A percentile compares a stretch with the other conserved stretches of the same genome.
These are phyloP conservation scores for Agonum fuliginosum DNA, from an alignment of 2,888 invertebrate genomes.

Conservation along the genomic window DNA sequence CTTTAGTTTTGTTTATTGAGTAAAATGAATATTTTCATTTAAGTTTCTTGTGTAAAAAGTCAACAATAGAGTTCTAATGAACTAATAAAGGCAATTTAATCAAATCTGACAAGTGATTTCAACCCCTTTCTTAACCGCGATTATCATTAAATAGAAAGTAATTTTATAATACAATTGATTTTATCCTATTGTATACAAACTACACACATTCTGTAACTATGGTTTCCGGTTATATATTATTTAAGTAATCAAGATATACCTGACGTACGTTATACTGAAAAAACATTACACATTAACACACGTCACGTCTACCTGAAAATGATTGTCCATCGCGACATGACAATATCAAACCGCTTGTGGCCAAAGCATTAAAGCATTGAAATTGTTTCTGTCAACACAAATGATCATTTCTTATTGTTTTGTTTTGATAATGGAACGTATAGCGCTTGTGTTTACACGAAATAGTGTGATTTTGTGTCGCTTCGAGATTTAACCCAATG, in stretches of 20 bases:
- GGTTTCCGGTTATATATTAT: conserved; percentile 66
- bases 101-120: not conserved
- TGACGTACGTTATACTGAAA: conserved; percentile 39
- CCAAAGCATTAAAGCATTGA: conserved; percentile 41
- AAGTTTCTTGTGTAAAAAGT: too few species aligned
- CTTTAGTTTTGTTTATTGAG: too few species aligned
- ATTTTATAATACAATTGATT: conserved; percentile 68
- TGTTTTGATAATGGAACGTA: conserved; percentile 10
- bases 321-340: conserved; percentile 45
- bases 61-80: too few species aligned
- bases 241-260: conserved; percentile 61
- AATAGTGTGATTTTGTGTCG: not conserved
- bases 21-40: too few species aligned
- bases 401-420: conserved; percentile 38
- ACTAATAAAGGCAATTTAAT: not conserved
- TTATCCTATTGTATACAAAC: conserved; percentile 69
- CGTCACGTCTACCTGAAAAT: conserved; percentile 29
- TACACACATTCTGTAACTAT: conserved; percentile 65
- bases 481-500: not conserved
- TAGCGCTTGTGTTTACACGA: not conserved
- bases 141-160: conserved; percentile 21
- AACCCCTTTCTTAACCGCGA: not conserved
- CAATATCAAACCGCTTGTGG: conserved; percentile 16
- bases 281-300: conserved; percentile 47
- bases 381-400: conserved; percentile 34